Evolutionary conservation across 2,888 invertebrate species (phyloP), one percentile per base, ranked within the genome.

Genomic region (Thera britannica): DNA sequence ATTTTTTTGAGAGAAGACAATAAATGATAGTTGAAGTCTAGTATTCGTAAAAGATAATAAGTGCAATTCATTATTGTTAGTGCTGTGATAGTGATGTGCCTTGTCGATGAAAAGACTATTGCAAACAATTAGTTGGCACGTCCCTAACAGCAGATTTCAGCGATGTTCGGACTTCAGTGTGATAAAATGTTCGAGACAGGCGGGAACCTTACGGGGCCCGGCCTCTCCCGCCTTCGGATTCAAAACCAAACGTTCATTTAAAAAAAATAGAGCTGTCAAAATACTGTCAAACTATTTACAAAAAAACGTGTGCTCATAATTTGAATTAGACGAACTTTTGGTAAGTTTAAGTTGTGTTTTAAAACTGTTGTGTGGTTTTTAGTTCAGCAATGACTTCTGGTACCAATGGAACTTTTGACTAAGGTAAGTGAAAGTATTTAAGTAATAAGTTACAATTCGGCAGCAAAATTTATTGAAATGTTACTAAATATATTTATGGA

Each of bases 101-200:
- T 72, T 75, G 71, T 75, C 77, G 76, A 79, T 81, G 75, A 77
- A 80, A 78, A 73, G 7, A 75, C 78, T 78, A 83, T 83, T 77
- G 79, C 79, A 70, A 76, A 80, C 79, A 80, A 79, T 80, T 80
- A 81, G 77, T 82, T 79, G 84, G 84, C 74, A 81, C 91, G 79
- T 81, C 91, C 77, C 90, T 91, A 90, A 78, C 75, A 79, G 82
- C 79, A 85, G 87, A 90, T 90, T 90, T 88, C 82, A 80, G 80
- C 80, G 82, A 79, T 80, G 82, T 65, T 62, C 65, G 55, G 65
- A 65, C 65, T 83, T 90, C 91, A 91, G 91, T 91, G 83, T 87
- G 90, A 90, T 90, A 90, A 89, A 90, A 89, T 88, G 89, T 84
- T 86, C 78, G 87, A 78, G 78, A 79, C 78, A 81, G 80, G 85